Evolutionary conservation across 2,888 invertebrate species (phyloP).

Genomic region (Machimus rusticus): DNA sequence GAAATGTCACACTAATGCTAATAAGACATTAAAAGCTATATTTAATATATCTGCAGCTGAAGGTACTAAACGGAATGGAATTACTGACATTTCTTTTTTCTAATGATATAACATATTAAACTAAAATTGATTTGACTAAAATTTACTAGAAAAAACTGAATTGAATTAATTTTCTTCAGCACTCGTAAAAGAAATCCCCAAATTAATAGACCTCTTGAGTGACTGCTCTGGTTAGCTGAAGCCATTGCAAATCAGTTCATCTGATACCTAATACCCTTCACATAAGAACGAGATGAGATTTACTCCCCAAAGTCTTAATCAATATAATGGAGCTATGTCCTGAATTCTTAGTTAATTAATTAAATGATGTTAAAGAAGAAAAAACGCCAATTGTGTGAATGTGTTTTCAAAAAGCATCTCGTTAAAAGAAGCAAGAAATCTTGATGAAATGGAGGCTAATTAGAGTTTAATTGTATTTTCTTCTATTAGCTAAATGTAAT

Average conservation of each 20-base stretch:
- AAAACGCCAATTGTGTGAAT: not conserved
- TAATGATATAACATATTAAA: no score
- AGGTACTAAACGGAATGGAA: no score
- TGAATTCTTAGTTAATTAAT: not conserved
- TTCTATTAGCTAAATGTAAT: not conserved
- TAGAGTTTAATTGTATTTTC: not conserved
- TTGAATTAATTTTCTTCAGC: not conserved
- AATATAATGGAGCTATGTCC: not conserved
- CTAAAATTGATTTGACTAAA: no score
- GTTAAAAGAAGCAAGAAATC: not conserved
- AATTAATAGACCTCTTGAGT: not conserved
- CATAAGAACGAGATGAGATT: not conserved
- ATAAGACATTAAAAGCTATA: no score
- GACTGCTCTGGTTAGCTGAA: not conserved
- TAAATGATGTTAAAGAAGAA: not conserved
- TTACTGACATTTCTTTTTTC: no score
- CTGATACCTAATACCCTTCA: not conserved
- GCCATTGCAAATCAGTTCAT: not conserved
- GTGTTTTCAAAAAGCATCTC: not conserved
- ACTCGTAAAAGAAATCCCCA: not conserved
- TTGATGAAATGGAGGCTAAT: not conserved
- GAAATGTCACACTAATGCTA: no score
- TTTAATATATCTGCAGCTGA: no score
- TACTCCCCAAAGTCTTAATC: not conserved
- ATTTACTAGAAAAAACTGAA: not conserved